Evolutionary conservation across 1,140 invertebrate species (phyloP).

Genomic region (Rhizoglyphus robini): DNA sequence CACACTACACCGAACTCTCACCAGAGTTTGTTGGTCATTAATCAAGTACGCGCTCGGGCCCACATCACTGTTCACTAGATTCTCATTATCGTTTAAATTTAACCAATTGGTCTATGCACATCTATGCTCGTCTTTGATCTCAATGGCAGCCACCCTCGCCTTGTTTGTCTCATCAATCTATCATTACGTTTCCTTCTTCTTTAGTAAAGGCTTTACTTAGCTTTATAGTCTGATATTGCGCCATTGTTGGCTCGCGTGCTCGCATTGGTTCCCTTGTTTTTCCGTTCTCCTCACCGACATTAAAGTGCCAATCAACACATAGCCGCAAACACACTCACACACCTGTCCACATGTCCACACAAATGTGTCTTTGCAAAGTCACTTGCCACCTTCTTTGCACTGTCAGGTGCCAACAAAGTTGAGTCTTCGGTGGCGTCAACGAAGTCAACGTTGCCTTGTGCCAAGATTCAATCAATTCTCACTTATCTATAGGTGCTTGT

Average conservation of each 20-base stretch:
- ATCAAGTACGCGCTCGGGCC: not conserved
- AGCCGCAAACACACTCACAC: too few relatives aligned
- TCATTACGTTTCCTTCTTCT: not conserved
- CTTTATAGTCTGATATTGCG: not conserved
- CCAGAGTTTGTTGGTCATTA: not conserved
- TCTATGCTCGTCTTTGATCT: not conserved
- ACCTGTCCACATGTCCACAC: not conserved
- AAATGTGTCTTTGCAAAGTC: too few relatives aligned
- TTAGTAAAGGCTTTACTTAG: too few relatives aligned
- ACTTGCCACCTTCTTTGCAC: conserved; percentile 1
- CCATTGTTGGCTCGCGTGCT: not conserved
- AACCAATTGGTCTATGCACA: too few relatives aligned
- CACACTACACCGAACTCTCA: not conserved
- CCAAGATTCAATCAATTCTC: not conserved
- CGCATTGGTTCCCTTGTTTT: too few relatives aligned
- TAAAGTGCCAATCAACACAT: too few relatives aligned
- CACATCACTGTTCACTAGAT: not conserved
- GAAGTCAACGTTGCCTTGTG: not conserved
- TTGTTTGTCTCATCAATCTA: not conserved
- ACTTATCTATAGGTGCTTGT: not conserved
- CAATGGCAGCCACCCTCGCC: conserved; percentile 1
- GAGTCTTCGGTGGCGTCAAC: not conserved
- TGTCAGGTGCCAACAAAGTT: not conserved
- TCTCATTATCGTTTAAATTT: conserved; percentile 1
- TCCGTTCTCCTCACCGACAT: too few relatives aligned